phyloP scores from a whole-genome alignment of 2,113 vertebrate genomes.

The Labrus mixtus region DNA sequence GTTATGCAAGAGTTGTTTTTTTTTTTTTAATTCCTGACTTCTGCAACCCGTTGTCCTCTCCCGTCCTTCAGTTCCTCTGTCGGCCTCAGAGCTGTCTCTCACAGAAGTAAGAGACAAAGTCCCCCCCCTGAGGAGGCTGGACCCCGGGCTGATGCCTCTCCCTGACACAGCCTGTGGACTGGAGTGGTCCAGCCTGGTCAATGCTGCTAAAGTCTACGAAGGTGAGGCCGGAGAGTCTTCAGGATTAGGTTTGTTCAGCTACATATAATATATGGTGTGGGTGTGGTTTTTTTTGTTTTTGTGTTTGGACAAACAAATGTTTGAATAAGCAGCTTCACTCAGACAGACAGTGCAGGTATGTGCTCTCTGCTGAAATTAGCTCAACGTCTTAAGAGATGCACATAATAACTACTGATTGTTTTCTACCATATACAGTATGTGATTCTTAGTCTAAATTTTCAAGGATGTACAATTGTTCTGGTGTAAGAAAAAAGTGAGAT shows the following conservation, averaged over 20 bases:
- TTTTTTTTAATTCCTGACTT: neutral
- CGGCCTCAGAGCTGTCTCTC: conserved; percentile 89
- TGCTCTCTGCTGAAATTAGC: too few species aligned
- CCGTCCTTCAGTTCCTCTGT: conserved; percentile 83
- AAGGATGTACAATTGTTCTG: too few species aligned
- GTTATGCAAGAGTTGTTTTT: neutral
- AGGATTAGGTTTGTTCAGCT: conserved; percentile 20
- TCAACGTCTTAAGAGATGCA: too few species aligned
- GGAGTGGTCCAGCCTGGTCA: conserved; percentile 94
- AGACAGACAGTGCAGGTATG: neutral
- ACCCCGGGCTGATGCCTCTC: conserved; percentile 92
- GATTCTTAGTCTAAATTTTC: too few species aligned
- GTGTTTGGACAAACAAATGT: neutral
- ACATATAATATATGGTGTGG: neutral
- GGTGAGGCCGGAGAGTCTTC: conserved; percentile 75
- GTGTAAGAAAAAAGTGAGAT: neutral
- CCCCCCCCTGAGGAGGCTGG: conserved; percentile 83
- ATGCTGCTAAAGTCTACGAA: conserved; percentile 92
- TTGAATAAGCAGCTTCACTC: neutral
- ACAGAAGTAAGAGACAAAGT: conserved; percentile 87
- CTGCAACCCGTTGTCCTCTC: neutral
- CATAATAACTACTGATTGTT: too few species aligned
- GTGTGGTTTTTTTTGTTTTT: neutral
- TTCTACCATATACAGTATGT: too few species aligned
- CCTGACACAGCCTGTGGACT: conserved; percentile 90